Conservation (phyloP, 2,113 vertebrate genomes). For the Passer montanus region DNA sequence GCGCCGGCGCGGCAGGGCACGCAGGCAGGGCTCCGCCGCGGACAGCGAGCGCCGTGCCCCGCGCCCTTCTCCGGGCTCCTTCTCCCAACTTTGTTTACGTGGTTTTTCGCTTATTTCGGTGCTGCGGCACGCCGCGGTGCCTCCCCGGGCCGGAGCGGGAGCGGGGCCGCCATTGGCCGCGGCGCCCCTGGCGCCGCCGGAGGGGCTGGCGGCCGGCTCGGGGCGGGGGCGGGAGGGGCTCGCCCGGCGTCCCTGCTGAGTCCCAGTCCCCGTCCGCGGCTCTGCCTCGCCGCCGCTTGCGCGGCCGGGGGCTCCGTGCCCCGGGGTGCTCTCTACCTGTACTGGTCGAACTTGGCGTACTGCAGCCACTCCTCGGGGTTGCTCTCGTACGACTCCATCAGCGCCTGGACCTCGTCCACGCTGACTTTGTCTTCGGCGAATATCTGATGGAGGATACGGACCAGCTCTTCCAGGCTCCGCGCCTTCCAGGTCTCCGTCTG, state of each 20-base stretch:
- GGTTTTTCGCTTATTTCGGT: not conserved
- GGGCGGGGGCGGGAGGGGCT: not conserved
- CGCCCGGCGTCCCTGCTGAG: not conserved
- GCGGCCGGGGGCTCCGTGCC: not conserved
- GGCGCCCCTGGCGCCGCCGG: too few species aligned
- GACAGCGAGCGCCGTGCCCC: fast-evolving
- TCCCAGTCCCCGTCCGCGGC: not conserved
- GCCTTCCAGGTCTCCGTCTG: constrained; percentile 82
- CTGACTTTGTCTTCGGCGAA: constrained; percentile 84
- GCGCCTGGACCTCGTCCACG: constrained; percentile 86
- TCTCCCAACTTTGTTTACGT: fast-evolving
- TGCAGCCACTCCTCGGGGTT: constrained; percentile 86
- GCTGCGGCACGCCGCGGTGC: too few species aligned
- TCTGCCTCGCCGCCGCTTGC: not conserved
- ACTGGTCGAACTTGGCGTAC: constrained; percentile 89
- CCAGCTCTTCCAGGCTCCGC: constrained; percentile 81
- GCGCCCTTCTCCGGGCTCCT: too few species aligned
- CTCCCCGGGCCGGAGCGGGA: too few species aligned
- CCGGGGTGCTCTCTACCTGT: constrained; percentile 76
- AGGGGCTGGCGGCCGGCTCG: not conserved
- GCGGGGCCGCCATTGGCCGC: not conserved
- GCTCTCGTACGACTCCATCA: constrained; percentile 92
- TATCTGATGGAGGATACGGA: constrained; percentile 81
- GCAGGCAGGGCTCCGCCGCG: fast-evolving
- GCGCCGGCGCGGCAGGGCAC: fast-evolving